Percentiles rank a stretch among this genome's conserved stretches.
Evolutionary conservation across 2,888 invertebrate genomes (phyloP).

Genomic region (Cancer borealis): DNA sequence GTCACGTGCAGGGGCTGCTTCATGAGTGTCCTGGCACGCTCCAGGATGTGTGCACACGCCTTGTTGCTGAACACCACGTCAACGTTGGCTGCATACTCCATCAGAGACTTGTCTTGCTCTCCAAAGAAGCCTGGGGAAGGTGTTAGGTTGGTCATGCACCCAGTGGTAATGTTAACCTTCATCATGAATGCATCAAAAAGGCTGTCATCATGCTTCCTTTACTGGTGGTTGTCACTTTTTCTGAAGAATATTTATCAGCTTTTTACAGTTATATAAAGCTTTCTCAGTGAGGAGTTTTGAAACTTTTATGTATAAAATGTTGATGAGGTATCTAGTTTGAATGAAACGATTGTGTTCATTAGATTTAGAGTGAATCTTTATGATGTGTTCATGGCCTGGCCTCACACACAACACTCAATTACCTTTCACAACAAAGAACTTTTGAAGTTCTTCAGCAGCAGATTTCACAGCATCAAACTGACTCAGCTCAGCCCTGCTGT

Average conservation of each 20-base stretch:
- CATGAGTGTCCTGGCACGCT: conserved; percentile 69
- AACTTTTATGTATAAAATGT: too few species aligned
- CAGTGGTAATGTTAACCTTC: neutral
- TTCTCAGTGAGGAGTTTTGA: too few species aligned
- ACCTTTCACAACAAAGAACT: conserved; percentile 68
- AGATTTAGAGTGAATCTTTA: neutral
- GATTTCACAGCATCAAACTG: conserved; percentile 69
- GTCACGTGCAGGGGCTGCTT: conserved; percentile 69
- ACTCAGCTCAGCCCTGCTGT: conserved; percentile 64
- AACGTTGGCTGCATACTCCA: conserved; percentile 75
- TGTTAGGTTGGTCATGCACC: neutral
- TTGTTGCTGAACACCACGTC: conserved; percentile 75
- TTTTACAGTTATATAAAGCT: too few species aligned
- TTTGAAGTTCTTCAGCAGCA: conserved; percentile 65
- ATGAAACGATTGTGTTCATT: neutral
- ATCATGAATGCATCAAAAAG: neutral
- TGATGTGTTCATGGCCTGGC: neutral
- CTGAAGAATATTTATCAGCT: too few species aligned
- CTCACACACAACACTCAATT: neutral
- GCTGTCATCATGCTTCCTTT: neutral
- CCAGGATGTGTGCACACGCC: conserved; percentile 73
- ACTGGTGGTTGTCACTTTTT: neutral
- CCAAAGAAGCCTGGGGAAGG: conserved; percentile 59
- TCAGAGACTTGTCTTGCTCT: conserved; percentile 62
- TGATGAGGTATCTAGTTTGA: too few species aligned